phyloP scores from a whole-genome alignment of 2,113 vertebrate genomes.

The Neomonachus schauinslandi region DNA sequence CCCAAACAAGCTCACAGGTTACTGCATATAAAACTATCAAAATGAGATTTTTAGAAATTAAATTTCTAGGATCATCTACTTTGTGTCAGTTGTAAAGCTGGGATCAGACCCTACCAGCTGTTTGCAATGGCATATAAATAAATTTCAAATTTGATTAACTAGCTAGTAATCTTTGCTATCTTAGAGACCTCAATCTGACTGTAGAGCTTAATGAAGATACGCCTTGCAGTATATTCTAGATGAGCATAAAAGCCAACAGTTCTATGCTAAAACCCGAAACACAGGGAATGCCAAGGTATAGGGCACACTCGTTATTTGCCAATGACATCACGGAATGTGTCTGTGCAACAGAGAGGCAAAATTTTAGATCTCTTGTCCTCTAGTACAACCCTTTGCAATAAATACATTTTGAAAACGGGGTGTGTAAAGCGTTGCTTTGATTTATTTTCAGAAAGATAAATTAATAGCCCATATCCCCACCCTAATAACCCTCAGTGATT shows the following conservation, averaged over 20 bases:
- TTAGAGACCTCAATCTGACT: neutral
- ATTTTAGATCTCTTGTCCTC: neutral
- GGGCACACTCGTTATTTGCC: neutral
- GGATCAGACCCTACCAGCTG: neutral
- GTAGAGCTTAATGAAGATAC: neutral
- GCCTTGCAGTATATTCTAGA: neutral
- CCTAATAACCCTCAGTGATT: neutral
- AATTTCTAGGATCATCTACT: neutral
- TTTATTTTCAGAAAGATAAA: constrained; percentile 62
- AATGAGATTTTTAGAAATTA: constrained; percentile 28
- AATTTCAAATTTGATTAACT: constrained; percentile 51
- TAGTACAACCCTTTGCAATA: neutral
- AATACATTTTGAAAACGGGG: neutral
- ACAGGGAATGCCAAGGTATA: too few species aligned
- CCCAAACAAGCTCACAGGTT: neutral
- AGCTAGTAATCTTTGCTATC: constrained; percentile 9
- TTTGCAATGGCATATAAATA: neutral
- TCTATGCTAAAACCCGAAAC: neutral
- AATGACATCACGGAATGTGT: neutral
- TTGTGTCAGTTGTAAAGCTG: neutral
- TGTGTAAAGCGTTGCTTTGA: constrained; percentile 25
- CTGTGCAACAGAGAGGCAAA: neutral
- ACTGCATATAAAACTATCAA: neutral
- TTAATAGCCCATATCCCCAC: neutral
- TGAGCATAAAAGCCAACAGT: neutral